These are phyloP conservation scores for Scalopus aquaticus DNA, from an alignment of 2,113 vertebrate genomes.

Conservation along the genomic window DNA sequence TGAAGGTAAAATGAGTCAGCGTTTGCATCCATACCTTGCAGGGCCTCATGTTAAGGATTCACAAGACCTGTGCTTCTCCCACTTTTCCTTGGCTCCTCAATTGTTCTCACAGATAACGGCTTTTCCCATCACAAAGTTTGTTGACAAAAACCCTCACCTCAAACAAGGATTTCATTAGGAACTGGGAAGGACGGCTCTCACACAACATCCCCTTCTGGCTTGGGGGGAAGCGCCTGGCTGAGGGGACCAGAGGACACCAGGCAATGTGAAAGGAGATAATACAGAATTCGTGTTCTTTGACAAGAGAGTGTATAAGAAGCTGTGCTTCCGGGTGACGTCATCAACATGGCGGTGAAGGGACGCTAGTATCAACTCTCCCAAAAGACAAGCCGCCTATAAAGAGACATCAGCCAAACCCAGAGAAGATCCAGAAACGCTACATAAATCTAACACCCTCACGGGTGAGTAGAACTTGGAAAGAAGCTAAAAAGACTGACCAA, in stretches of 20 bases:
- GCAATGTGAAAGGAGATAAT: not conserved
- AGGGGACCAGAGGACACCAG: not conserved
- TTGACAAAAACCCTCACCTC: too few relatives aligned
- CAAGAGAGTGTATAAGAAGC: not conserved
- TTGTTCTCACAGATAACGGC: not conserved
- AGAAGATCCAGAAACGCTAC: too few relatives aligned
- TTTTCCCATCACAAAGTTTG: not conserved
- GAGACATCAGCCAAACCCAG: too few relatives aligned
- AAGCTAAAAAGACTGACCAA: too few relatives aligned
- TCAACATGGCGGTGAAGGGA: too few relatives aligned
- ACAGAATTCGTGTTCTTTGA: not conserved
- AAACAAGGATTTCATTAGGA: not conserved
- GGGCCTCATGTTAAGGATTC: not conserved
- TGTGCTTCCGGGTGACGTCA: too few relatives aligned
- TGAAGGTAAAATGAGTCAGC: too few relatives aligned
- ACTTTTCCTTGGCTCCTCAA: not conserved
- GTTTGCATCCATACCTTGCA: rapidly evolving
- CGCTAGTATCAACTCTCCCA: too few relatives aligned
- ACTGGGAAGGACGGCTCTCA: not conserved
- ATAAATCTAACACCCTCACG: too few relatives aligned
- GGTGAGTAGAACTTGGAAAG: too few relatives aligned
- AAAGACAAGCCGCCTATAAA: too few relatives aligned
- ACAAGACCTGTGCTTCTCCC: not conserved
- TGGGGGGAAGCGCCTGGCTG: too few relatives aligned
- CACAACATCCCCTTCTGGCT: rapidly evolving